Evolutionary conservation across 2,888 invertebrate species (phyloP).

Genomic region (Pristionchus exspectatus): DNA sequence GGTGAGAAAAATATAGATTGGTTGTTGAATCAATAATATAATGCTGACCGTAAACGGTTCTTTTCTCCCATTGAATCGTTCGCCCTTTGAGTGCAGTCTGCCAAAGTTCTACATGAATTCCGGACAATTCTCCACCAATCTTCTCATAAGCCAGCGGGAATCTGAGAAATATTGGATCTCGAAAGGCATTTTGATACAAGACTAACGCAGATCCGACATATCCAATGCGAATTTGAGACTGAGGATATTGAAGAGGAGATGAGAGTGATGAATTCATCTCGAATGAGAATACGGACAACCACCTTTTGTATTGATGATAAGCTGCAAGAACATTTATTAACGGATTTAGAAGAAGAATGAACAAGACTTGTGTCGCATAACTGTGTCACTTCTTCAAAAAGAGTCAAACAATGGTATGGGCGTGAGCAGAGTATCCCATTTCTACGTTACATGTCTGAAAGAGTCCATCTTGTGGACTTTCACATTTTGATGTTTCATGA

Average conservation of each 20-base stretch:
- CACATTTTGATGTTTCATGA: no score
- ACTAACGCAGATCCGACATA: neutral
- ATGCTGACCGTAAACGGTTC: neutral
- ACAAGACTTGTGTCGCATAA: no score
- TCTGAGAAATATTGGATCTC: neutral
- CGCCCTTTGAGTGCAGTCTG: neutral
- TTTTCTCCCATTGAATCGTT: neutral
- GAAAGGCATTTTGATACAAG: neutral
- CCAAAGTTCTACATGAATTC: constrained; percentile 26
- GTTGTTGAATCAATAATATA: neutral
- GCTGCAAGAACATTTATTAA: no score
- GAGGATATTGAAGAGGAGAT: neutral
- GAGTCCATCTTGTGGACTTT: no score
- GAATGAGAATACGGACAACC: neutral
- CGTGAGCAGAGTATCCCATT: no score
- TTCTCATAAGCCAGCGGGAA: constrained; percentile 9
- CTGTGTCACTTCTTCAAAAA: no score
- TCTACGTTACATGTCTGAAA: no score
- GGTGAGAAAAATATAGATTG: neutral
- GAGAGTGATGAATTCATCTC: neutral
- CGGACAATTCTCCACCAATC: neutral
- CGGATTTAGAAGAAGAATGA: no score
- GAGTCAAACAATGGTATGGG: no score
- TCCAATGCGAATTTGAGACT: neutral
- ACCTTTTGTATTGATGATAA: neutral